phyloP scores from a whole-genome alignment of 2,113 vertebrate species.

The Phoenicopterus ruber region DNA sequence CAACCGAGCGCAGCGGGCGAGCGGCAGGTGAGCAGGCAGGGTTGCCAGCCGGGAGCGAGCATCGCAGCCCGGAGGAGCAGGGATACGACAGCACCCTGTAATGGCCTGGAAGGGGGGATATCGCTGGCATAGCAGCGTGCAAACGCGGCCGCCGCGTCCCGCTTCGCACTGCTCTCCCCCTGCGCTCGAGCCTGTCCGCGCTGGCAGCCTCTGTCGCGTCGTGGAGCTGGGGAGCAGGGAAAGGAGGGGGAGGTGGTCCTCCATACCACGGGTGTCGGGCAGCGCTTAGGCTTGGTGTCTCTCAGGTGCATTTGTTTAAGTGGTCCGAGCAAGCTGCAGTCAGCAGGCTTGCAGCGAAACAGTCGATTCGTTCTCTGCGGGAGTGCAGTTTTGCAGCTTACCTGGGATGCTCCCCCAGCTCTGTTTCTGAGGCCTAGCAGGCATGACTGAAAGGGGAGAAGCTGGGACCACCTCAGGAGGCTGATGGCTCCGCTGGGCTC shows the following conservation, averaged over 20 bases:
- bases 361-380: fast-evolving
- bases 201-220: neutral
- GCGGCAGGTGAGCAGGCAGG: neutral
- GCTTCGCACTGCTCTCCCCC: fast-evolving
- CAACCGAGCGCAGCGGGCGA: fast-evolving
- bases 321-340: neutral
- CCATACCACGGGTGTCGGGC: fast-evolving
- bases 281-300: neutral
- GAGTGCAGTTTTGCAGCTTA: neutral
- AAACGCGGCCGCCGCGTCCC: neutral
- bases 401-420: neutral
- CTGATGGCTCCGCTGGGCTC: neutral
- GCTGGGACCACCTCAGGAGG: neutral
- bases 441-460: neutral
- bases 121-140: fast-evolving
- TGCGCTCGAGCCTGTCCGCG: fast-evolving
- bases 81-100: fast-evolving
- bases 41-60: neutral
- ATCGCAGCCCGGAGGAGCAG: neutral
- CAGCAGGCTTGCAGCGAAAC: neutral
- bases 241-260: neutral
- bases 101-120: neutral
- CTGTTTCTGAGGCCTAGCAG: neutral
- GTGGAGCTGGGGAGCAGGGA: neutral
- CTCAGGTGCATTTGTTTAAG: neutral